Base-by-base conservation (phyloP, 2,888 invertebrate species). In the Drosophila subsilvestris region DNA sequence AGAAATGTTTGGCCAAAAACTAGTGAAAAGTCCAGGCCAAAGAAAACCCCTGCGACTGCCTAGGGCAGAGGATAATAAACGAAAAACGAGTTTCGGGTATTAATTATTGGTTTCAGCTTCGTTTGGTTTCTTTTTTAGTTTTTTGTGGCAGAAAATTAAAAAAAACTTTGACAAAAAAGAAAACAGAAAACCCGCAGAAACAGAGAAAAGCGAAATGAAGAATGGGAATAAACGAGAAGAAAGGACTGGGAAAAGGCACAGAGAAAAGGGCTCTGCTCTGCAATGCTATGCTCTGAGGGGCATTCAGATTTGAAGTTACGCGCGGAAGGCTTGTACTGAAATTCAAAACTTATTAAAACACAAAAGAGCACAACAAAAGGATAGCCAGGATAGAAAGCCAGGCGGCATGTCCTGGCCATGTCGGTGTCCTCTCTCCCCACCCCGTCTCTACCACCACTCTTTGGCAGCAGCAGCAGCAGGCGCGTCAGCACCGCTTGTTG, bases 321-420 rank as follows among this genome's bases (percentile, higher is more conserved):
- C 67, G 61, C 37, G 37, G 37, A 9, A 9, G 37, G 14, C 71
- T 79, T 79, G 75, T 75, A 73, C 67, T 67, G 83, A 75, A 70
- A 78, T 74, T 76, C 80, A 80, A 80, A 80, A 80, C 83, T 82
- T 80, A 80, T 80, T 80, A 80, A 82, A 78, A 80, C 76, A 80
- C 79, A 80, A 77, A 81, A 72, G 59, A 63, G 74, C 53, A 67
- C 73, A 74, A 57, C 74, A 69, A 63, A 66, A 75, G 54, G 72
- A 65, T 59, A 66, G 42, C 53, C 14, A 37, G 63, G 75, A 65
- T 75, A 61, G 65, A 78, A 80, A 72, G 75, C 37, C 37, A n/a
- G 70, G 63, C 70, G 60, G 70, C 56, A 55, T 69, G 62, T 73
- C 62, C 63, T 71, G 54, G 58, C 72, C 72, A 70, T 70, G 70